Evolutionary conservation across 2,113 vertebrate species (phyloP).

Genomic region (Peucedramus taeniatus): DNA sequence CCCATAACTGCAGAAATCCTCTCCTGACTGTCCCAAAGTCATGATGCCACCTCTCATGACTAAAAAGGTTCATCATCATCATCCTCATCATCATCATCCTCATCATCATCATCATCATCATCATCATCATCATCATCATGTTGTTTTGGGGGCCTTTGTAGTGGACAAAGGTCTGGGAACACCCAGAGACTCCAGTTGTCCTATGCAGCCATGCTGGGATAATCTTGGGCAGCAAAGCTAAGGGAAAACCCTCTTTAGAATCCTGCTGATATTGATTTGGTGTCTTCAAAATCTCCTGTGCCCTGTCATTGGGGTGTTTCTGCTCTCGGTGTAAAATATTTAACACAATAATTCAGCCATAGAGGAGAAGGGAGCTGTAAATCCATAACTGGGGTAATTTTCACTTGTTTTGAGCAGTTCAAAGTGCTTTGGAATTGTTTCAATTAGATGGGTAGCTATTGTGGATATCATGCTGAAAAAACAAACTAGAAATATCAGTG

Average conservation of each 20-base stretch:
- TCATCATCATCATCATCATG: no score
- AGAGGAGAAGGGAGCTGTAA: background rate
- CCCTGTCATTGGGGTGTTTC: background rate
- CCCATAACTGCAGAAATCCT: background rate
- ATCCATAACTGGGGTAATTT: background rate
- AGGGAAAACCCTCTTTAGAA: background rate
- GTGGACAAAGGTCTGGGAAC: background rate
- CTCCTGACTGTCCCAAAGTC: background rate
- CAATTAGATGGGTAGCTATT: background rate
- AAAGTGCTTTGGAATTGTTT: background rate
- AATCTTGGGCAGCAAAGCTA: background rate
- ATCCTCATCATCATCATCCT: no score
- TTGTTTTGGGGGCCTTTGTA: background rate
- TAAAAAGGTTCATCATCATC: background rate
- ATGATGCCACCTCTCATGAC: background rate
- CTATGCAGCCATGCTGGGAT: background rate
- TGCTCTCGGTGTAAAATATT: background rate
- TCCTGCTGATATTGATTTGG: fast-evolving
- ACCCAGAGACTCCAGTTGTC: background rate
- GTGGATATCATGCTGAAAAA: background rate
- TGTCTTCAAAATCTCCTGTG: background rate
- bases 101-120: no score
- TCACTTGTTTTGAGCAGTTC: background rate
- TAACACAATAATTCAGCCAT: background rate
- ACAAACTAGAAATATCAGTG: background rate